These are phyloP conservation scores for Gymnocheta viridis DNA, from an alignment of 2,888 invertebrate species.

Conservation along the genomic window DNA sequence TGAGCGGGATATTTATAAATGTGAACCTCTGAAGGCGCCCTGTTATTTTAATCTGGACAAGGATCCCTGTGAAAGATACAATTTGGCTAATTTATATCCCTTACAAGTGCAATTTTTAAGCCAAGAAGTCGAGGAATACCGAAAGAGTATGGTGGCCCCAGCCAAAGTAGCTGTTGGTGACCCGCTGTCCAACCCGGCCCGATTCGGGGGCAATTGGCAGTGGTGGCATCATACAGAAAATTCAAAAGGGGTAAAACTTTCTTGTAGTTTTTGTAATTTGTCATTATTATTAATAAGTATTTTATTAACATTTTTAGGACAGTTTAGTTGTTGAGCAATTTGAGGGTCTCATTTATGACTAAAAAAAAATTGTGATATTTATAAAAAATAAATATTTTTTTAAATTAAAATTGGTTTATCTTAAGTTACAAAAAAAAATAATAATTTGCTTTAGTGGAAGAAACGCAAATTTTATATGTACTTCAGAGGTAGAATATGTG, in stretches of 20 bases:
- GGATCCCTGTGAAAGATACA: constrained; percentile 83
- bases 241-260: constrained; percentile 4
- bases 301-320: constrained; percentile 19
- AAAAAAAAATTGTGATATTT: constrained; percentile 1
- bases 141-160: constrained; percentile 81
- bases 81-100: constrained; percentile 77
- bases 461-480: too few relatives aligned
- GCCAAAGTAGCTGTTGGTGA: constrained; percentile 82
- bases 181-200: constrained; percentile 83
- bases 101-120: constrained; percentile 79
- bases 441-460: too few relatives aligned
- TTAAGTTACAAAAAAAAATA: too few relatives aligned
- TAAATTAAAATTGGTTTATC: not conserved
- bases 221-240: constrained; percentile 83
- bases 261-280: not conserved
- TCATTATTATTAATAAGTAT: constrained; percentile 13
- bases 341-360: not conserved
- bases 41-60: constrained; percentile 83
- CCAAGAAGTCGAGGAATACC: constrained; percentile 82
- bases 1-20: constrained; percentile 72
- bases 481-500: too few relatives aligned
- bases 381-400: not conserved
- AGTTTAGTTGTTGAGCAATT: constrained; percentile 3
- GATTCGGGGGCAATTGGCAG: constrained; percentile 84
- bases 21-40: constrained; percentile 77